Evolutionary conservation across 30 jellyfish, hydroid and myxozoan genomes (phyloP).

Genomic region (Nemopilema nomurai): DNA sequence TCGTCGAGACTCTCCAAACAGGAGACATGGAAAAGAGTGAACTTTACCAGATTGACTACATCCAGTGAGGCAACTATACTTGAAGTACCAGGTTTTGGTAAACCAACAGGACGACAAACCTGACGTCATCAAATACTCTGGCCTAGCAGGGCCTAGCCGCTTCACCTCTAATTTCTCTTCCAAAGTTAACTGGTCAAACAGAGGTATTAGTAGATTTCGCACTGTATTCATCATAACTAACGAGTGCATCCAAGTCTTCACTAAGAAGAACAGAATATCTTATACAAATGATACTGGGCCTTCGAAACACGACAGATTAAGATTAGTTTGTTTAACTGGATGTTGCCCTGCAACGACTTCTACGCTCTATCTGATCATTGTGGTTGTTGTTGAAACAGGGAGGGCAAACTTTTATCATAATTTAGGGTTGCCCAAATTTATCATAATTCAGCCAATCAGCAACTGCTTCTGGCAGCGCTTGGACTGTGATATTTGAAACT

Average conservation of each 20-base stretch:
- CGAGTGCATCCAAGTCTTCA: not conserved
- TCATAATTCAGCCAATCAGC: too few relatives aligned
- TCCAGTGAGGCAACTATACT: slow-evolving; percentile 50
- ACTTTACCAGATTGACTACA: slow-evolving; percentile 37
- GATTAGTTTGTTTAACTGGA: not conserved
- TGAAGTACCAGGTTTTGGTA: slow-evolving; percentile 38
- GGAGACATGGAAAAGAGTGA: slow-evolving; percentile 48
- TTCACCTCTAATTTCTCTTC: slow-evolving; percentile 41
- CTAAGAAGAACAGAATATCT: not conserved
- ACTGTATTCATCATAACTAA: slow-evolving; percentile 16
- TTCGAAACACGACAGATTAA: not conserved
- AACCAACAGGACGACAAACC: slow-evolving; percentile 16
- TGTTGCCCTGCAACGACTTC: not conserved
- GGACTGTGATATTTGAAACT: too few relatives aligned
- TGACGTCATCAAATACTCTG: slow-evolving; percentile 9
- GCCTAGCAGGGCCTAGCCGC: slow-evolving; percentile 51
- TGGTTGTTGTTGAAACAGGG: slow-evolving; percentile 38
- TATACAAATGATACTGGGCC: not conserved
- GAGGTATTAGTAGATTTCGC: slow-evolving; percentile 11
- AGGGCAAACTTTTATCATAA: slow-evolving; percentile 12
- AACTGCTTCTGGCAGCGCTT: too few relatives aligned
- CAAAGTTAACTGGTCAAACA: slow-evolving; percentile 10
- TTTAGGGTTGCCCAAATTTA: slow-evolving; percentile 14
- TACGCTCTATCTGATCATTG: not conserved
- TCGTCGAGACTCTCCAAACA: slow-evolving; percentile 33